phyloP scores from a whole-genome alignment of 2,113 vertebrate species.

The Alaudala cheleensis region DNA sequence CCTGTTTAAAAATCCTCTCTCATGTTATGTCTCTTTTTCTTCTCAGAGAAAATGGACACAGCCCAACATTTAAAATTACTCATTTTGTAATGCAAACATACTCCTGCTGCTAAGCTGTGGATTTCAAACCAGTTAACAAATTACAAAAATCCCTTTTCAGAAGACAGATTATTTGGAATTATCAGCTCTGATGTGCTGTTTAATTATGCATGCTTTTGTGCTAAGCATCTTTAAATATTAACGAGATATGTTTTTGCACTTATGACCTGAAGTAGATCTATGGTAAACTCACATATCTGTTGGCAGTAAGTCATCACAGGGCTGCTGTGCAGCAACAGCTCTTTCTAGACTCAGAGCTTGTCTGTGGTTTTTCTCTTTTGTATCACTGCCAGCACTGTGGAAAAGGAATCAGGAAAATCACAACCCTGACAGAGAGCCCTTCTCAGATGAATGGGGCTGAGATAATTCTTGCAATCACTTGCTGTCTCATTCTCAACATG shows the following conservation, averaged over 20 bases:
- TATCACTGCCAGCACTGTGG: neutral
- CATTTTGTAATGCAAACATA: conserved; percentile 60
- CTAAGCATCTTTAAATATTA: conserved; percentile 77
- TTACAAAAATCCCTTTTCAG: conserved; percentile 70
- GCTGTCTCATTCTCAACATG: neutral
- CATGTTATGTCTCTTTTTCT: neutral
- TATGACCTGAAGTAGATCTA: conserved; percentile 53
- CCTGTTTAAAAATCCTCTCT: neutral
- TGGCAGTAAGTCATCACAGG: conserved; percentile 30
- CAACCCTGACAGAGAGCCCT: neutral
- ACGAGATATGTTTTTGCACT: conserved; percentile 67
- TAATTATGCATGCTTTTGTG: conserved; percentile 78
- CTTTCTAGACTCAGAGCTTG: neutral
- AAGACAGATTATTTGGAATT: conserved; percentile 72
- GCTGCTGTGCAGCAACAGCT: neutral
- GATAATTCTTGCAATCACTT: neutral
- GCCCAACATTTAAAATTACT: conserved; percentile 53
- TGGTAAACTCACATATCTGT: conserved; percentile 45
- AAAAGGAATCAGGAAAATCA: conserved; percentile 20
- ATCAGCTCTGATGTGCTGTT: conserved; percentile 64
- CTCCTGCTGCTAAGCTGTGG: conserved; percentile 36
- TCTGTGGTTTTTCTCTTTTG: neutral
- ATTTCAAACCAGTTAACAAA: conserved; percentile 74
- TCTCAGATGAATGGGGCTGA: neutral
- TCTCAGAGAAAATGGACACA: neutral